A percentile compares a stretch with the other conserved stretches of the same genome.
Evolutionary conservation across 2,113 vertebrate genomes (phyloP).

Genomic region (Protobothrops mucrosquamatus): DNA sequence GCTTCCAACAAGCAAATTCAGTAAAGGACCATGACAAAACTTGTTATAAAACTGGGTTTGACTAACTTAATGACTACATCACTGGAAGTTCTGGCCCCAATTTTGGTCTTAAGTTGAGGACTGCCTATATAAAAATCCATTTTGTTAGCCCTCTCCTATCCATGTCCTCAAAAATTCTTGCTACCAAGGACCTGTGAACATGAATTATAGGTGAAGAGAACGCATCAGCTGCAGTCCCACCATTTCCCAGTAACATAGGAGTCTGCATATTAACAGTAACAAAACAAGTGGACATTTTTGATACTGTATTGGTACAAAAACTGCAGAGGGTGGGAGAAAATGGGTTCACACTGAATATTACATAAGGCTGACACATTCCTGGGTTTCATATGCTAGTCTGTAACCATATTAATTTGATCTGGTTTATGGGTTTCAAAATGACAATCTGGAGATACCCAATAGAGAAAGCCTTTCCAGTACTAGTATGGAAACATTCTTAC

Average conservation of each 20-base stretch:
- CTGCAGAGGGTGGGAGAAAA: background rate
- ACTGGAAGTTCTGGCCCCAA: background rate
- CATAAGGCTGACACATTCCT: background rate
- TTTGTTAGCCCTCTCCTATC: background rate
- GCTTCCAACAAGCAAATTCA: background rate
- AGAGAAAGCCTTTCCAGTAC: slow-evolving; percentile 1
- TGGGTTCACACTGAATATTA: background rate
- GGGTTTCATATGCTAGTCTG: background rate
- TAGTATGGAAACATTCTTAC: slow-evolving; percentile 74
- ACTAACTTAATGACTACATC: background rate
- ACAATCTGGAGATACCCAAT: background rate
- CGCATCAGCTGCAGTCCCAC: background rate
- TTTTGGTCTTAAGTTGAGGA: background rate
- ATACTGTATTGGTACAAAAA: background rate
- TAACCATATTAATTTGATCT: background rate
- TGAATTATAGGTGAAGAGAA: background rate
- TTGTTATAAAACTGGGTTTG: background rate
- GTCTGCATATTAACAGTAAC: background rate
- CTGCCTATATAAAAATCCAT: background rate
- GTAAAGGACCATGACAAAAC: background rate
- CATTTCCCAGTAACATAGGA: background rate
- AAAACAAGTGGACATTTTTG: background rate
- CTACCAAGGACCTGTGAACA: background rate
- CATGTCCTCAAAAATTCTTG: background rate
- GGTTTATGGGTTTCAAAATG: background rate